These are phyloP conservation scores for Aromia moschata DNA, from an alignment of 2,888 invertebrate species.

Conservation along the genomic window DNA sequence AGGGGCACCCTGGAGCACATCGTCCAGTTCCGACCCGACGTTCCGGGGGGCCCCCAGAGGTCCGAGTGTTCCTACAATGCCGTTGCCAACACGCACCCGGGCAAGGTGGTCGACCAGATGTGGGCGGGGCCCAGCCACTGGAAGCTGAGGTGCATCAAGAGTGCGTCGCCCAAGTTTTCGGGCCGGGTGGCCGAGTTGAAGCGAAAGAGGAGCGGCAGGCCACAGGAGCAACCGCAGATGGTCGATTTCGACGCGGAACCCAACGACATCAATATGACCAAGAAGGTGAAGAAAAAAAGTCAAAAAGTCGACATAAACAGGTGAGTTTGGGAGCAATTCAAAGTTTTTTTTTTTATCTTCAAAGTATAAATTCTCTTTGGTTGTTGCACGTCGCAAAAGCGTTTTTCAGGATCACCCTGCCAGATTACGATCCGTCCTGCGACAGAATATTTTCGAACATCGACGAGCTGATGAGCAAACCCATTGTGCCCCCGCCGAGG, in stretches of 20 bases:
- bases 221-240: conserved; percentile 29
- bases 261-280: conserved; percentile 29
- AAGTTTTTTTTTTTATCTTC: background rate
- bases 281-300: conserved; percentile 34
- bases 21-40: conserved; percentile 34
- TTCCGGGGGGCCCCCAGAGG: conserved; percentile 60
- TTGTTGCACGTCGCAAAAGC: background rate
- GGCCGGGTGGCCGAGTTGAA: conserved; percentile 35
- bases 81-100: conserved; percentile 61
- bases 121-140: conserved; percentile 90
- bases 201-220: conserved; percentile 31
- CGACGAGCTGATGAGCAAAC: conserved; percentile 40
- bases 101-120: conserved; percentile 57
- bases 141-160: conserved; percentile 70
- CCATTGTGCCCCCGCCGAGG: conserved; percentile 34
- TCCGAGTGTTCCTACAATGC: conserved; percentile 78
- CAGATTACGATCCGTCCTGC: conserved; percentile 35
- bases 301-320: conserved; percentile 32
- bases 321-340: conserved; percentile 27
- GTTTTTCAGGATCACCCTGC: conserved; percentile 43
- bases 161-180: conserved; percentile 17
- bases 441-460: conserved; percentile 32
- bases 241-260: conserved; percentile 28
- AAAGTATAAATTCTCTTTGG: background rate
- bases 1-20: conserved; percentile 23